phyloP scores from a whole-genome alignment of 1,140 invertebrate species.

The Phenacoccus solenopsis region DNA sequence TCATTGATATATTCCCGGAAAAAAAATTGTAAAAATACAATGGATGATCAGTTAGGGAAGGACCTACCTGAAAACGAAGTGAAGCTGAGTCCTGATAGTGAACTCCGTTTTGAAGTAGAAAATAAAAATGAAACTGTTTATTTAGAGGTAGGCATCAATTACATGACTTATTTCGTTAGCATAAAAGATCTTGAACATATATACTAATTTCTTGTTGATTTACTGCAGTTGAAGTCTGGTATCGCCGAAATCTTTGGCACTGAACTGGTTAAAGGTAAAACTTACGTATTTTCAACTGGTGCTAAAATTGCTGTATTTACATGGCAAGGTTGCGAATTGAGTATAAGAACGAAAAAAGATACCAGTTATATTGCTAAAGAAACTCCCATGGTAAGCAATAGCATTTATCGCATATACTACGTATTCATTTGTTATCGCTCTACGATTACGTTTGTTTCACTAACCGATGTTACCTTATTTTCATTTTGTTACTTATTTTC shows the following conservation, averaged over 20 bases:
- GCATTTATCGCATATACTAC: no score
- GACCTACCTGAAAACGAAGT: conserved; percentile 45
- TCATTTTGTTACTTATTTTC: neutral
- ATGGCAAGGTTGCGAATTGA: conserved; percentile 82
- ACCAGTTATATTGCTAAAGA: conserved; percentile 89
- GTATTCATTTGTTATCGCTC: no score
- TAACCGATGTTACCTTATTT: no score
- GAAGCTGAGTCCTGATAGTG: conserved; percentile 74
- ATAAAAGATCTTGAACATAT: neutral
- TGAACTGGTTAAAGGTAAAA: conserved; percentile 85
- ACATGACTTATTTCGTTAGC: neutral
- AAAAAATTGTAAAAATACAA: no score
- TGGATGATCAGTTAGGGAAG: neutral
- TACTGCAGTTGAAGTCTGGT: conserved; percentile 61
- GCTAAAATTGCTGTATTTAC: conserved; percentile 94
- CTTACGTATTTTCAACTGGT: conserved; percentile 77
- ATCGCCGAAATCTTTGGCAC: conserved; percentile 94
- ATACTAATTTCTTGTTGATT: neutral
- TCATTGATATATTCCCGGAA: no score
- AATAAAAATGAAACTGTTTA: conserved; percentile 70
- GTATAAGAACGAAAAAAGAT: conserved; percentile 74
- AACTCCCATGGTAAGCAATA: conserved; percentile 83
- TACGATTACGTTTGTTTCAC: neutral
- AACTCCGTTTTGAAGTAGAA: conserved; percentile 89
- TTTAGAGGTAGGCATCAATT: conserved; percentile 48